Base-by-base conservation (phyloP, 2,797 vertebrate genomes). In the Balearica regulorum region DNA sequence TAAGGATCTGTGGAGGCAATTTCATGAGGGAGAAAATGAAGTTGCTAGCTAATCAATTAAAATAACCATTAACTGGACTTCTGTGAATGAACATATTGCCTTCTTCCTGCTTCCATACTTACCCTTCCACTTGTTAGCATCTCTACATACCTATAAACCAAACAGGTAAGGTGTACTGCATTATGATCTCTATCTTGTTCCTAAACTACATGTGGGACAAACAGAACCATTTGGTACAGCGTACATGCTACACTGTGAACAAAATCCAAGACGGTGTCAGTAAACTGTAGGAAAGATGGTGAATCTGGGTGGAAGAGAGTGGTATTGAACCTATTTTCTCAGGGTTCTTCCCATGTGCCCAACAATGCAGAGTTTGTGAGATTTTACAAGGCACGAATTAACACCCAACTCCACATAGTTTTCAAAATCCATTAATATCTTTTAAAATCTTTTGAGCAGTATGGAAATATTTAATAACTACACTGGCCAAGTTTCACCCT, bases 1-100 rank as follows among this genome's bases (percentile, higher is more conserved):
- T 82, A 90, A 87, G 94, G 94, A 94, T 93, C 96, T 97, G 96
- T 87, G 82, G 96, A 93, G 90, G 93, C 83, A 94, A 90, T 96
- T 95, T 97, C 96, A 93, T 80, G 83, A 94, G 91, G 96, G 96
- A 97, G 79, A 89, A 95, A 96, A 95, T 92, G 84, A 93, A 94
- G 92, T 93, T 92, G 89, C 92, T 93, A 94, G 75, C 86, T 96
- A 90, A 97, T 94, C 94, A 96, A 89, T 91, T 95, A 93, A 96
- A 95, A 95, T 78, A 94, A 86, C 83, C 62, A 79, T 60, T 90
- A 94, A 94, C 83, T 94, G 88, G 96, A 96, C 92, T 96, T 97
- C 64, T 89, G 86, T 69, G 83, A 90, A 92, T 83, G 76, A 88
- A 54, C 83, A 84, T 69, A 83, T 70, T 89, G 65, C 75, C 26